Evolutionary conservation across 2,888 invertebrate genomes (phyloP), one percentile per base, ranked within the genome.

Genomic region (Drosophila emarginata): DNA sequence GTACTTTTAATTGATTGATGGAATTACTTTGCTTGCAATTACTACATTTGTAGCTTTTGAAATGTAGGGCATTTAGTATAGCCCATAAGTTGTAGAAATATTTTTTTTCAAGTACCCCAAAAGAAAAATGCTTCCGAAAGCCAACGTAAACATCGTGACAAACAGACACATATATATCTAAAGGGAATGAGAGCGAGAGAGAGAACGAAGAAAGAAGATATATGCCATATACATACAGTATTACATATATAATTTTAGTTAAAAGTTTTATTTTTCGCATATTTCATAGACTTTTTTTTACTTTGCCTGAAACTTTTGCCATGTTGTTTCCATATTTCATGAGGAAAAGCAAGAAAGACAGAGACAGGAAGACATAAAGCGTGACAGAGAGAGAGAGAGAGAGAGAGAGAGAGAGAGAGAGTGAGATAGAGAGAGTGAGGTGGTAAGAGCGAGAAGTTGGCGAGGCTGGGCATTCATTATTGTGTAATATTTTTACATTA

Each of bases 401-500:
- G 59, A 4, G 21, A 14, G 51, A 58, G 15, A 23, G 7, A 36
- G 53, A 18, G 51, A n/a, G 11, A 18, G 26, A 37, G 14, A 4
- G 51, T 18, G n/a, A n/a, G 18, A 26, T 26, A 54, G 21, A 14
- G 21, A 54, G 40, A 39, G 39, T 54, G 37, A 37, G 12, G 37
- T n/a, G 14, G 40, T 36, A 7, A 61, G 60, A 50, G 28, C 14
- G 57, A 45, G 61, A 51, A 45, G 21, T 12, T 45, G 45, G 18
- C 45, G 15, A 50, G 63, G 72, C 72, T 65, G 79, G 76, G 83
- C 80, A 80, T 89, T 87, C 89, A 88, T 88, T 89, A 88, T 87
- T 87, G 87, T 75, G 84, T 88, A 87, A 87, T 89, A 88, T 87
- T 88, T 87, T 87, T 76, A 87, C 80, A 87, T 89, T 89, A 89